phyloP scores from a whole-genome alignment of 2,113 vertebrate species.

The Ammodytes dubius region DNA sequence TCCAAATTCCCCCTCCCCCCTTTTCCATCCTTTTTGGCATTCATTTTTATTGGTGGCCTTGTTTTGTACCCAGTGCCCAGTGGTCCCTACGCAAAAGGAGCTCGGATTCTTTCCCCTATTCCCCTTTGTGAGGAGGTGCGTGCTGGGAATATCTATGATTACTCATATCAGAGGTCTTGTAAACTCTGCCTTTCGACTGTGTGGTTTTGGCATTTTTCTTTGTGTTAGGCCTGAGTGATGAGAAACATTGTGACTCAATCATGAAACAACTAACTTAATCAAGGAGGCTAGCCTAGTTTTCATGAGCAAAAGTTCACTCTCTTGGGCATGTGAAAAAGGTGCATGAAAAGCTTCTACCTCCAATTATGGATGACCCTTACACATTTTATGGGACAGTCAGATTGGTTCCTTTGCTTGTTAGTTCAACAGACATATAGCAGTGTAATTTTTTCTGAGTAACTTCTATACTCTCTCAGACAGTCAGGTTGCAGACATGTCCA shows the following conservation, averaged over 20 bases:
- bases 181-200: slow-evolving; percentile 76
- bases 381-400: background rate
- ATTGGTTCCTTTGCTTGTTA: slow-evolving; percentile 1
- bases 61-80: slow-evolving; percentile 78
- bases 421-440: background rate
- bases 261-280: slow-evolving; percentile 89
- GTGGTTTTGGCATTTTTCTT: slow-evolving; percentile 87
- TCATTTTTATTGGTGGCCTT: slow-evolving; percentile 84
- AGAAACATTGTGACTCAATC: slow-evolving; percentile 89
- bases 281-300: slow-evolving; percentile 76
- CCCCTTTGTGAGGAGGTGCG: slow-evolving; percentile 79
- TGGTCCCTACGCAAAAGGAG: slow-evolving; percentile 71
- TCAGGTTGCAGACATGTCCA: slow-evolving; percentile 9
- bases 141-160: slow-evolving; percentile 87
- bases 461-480: background rate
- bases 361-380: slow-evolving; percentile 14
- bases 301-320: slow-evolving; percentile 48
- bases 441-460: background rate
- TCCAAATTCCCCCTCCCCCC: slow-evolving; percentile 76
- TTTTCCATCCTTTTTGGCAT: slow-evolving; percentile 81
- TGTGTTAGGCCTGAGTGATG: slow-evolving; percentile 88
- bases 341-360: slow-evolving; percentile 34
- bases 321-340: slow-evolving; percentile 59
- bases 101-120: slow-evolving; percentile 59
- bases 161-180: slow-evolving; percentile 90